A percentile compares a stretch with the other conserved stretches of the same genome.
These are phyloP conservation scores for Diadromus collaris DNA, from an alignment of 2,888 invertebrate genomes.

Conservation along the genomic window DNA sequence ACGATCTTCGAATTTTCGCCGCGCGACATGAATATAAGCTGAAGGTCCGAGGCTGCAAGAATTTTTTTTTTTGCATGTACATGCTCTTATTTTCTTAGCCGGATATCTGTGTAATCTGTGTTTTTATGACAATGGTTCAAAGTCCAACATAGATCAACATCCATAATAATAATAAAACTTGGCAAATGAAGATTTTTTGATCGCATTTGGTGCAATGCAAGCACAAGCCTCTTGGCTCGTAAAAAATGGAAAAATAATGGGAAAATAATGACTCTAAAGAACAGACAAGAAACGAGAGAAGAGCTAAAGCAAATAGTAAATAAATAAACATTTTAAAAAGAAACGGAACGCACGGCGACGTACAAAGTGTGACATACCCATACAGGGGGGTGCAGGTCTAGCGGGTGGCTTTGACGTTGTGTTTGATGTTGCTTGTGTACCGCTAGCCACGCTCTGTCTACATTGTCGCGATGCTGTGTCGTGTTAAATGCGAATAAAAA, in stretches of 20 bases:
- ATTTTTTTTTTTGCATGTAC: not conserved
- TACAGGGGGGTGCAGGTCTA: constrained; percentile 79
- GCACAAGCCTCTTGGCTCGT: not conserved
- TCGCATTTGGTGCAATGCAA: constrained; percentile 5
- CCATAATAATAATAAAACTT: not conserved
- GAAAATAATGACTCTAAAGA: constrained; percentile 1
- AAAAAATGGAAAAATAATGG: not conserved
- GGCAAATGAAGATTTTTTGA: not conserved
- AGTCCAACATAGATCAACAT: not conserved
- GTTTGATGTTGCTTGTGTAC: constrained; percentile 76
- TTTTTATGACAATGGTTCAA: not conserved
- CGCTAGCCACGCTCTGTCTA: constrained; percentile 77
- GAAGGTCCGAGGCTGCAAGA: not conserved
- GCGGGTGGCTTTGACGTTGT: constrained; percentile 78
- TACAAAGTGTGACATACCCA: constrained; percentile 76
- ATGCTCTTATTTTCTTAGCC: not conserved
- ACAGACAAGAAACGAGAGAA: constrained; percentile 19
- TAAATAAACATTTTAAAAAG: constrained; percentile 57
- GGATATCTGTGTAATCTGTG: not conserved
- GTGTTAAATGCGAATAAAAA: constrained; percentile 69
- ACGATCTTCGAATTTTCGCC: not conserved
- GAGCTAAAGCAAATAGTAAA: constrained; percentile 43
- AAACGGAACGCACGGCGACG: constrained; percentile 41
- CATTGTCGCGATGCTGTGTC: constrained; percentile 78
- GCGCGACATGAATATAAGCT: not conserved